A percentile compares a stretch with the other conserved stretches of the same genome.
Conservation (phyloP, 2,113 vertebrate species). For the Silurus meridionalis region DNA sequence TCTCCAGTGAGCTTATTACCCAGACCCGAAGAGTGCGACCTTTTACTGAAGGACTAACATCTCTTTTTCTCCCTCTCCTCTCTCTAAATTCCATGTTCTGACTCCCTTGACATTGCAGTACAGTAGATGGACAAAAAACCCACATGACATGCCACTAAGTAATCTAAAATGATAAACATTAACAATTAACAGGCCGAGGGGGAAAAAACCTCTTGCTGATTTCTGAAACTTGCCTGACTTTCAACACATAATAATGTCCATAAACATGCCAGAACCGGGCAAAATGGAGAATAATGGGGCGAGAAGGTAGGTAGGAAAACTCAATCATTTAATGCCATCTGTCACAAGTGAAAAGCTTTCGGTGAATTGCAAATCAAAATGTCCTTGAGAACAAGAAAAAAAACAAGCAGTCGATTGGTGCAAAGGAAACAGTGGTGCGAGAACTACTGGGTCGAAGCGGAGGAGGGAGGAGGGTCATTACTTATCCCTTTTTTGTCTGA, state of each 20-base stretch:
- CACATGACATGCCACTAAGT: neutral
- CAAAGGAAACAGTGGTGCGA: constrained; percentile 47
- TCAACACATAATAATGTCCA: constrained; percentile 44
- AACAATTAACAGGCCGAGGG: neutral
- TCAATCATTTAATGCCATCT: constrained; percentile 60
- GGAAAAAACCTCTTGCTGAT: neutral
- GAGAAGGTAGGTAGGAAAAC: constrained; percentile 53
- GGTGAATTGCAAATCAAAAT: constrained; percentile 38
- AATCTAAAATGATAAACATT: neutral
- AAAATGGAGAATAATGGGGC: constrained; percentile 66
- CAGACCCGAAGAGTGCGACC: constrained; percentile 66
- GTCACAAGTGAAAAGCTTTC: constrained; percentile 54
- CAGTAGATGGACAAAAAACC: neutral
- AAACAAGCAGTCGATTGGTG: constrained; percentile 38
- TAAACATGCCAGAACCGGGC: constrained; percentile 24
- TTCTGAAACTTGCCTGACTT: constrained; percentile 17
- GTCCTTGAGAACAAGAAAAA: constrained; percentile 59
- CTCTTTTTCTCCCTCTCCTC: neutral
- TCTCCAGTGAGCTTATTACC: constrained; percentile 75
- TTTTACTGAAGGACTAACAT: constrained; percentile 60
- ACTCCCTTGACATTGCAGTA: neutral
- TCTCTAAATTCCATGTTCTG: neutral
- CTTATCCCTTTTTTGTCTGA: constrained; percentile 50
- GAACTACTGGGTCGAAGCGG: constrained; percentile 57
- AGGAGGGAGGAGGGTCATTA: constrained; percentile 49